phyloP scores from a whole-genome alignment of 1,140 invertebrate species.

The Bicyclus anynana region DNA sequence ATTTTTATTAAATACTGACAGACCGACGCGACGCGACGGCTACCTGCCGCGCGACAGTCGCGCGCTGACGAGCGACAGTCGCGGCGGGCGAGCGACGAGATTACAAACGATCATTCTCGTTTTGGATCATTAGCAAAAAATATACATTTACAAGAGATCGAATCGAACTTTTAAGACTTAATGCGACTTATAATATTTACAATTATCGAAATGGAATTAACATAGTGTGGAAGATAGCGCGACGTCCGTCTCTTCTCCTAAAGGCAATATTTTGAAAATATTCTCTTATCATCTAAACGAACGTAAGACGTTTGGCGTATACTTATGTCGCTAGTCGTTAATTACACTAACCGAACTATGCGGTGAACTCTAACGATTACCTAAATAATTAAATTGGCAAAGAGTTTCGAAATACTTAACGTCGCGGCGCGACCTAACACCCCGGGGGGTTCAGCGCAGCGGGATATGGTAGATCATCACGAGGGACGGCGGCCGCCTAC shows the following conservation, averaged over 20 bases:
- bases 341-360: slow-evolving; percentile 75
- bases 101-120: slow-evolving; percentile 33
- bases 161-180: slow-evolving; percentile 74
- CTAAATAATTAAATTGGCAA: slow-evolving; percentile 77
- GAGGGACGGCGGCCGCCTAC: slow-evolving; percentile 71
- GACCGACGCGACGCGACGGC: slow-evolving; percentile 27
- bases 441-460: slow-evolving; percentile 70
- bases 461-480: slow-evolving; percentile 78
- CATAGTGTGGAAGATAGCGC: slow-evolving; percentile 62
- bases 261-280: slow-evolving; percentile 76
- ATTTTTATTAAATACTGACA: slow-evolving; percentile 52
- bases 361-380: slow-evolving; percentile 73
- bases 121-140: slow-evolving; percentile 68
- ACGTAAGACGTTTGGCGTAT: slow-evolving; percentile 77
- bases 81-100: slow-evolving; percentile 22
- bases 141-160: slow-evolving; percentile 76
- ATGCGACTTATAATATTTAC: slow-evolving; percentile 70
- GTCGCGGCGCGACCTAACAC: slow-evolving; percentile 64
- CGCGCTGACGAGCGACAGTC: slow-evolving; percentile 12
- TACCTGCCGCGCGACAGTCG: slow-evolving; percentile 14
- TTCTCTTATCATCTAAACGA: slow-evolving; percentile 69
- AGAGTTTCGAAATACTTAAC: slow-evolving; percentile 76
- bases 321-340: slow-evolving; percentile 73
- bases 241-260: slow-evolving; percentile 57
- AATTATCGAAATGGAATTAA: slow-evolving; percentile 75